These are phyloP conservation scores for Amorpha juglandis DNA, from an alignment of 2,888 invertebrate genomes.

Conservation along the genomic window DNA sequence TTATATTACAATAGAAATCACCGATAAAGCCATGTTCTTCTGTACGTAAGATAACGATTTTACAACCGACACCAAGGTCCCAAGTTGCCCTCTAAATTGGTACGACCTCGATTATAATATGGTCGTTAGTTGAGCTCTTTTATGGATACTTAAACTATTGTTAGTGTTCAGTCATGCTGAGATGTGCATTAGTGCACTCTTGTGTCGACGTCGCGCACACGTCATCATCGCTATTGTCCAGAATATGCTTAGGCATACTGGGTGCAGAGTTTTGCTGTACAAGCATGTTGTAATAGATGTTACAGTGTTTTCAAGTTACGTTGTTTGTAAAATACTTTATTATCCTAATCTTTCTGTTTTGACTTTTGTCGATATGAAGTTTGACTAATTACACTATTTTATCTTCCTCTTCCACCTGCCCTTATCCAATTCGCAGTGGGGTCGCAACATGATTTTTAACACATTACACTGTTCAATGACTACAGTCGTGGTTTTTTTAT, in stretches of 20 bases:
- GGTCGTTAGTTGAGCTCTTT: slow-evolving; percentile 52
- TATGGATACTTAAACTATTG: slow-evolving; percentile 59
- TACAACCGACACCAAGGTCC: slow-evolving; percentile 37
- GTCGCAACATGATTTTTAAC: too few relatives aligned
- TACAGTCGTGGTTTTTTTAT: too few relatives aligned
- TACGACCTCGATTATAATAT: slow-evolving; percentile 50
- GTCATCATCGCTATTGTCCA: slow-evolving; percentile 10
- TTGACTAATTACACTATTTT: too few relatives aligned
- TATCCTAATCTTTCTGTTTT: too few relatives aligned
- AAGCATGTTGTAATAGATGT: too few relatives aligned
- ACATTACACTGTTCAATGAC: too few relatives aligned
- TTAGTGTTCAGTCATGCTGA: slow-evolving; percentile 37
- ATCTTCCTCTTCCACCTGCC: too few relatives aligned
- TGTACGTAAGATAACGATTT: not conserved
- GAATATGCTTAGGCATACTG: not conserved
- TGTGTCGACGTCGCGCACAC: slow-evolving; percentile 1
- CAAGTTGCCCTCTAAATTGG: slow-evolving; percentile 52
- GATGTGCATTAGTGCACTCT: slow-evolving; percentile 30
- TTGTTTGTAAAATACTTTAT: too few relatives aligned
- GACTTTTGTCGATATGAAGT: too few relatives aligned
- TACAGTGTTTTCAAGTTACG: too few relatives aligned
- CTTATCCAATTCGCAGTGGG: too few relatives aligned
- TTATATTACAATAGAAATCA: slow-evolving; percentile 12
- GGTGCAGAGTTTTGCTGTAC: not conserved
- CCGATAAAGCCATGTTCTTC: slow-evolving; percentile 13